These are phyloP conservation scores for Stenichneumon culpator DNA, from an alignment of 2,888 invertebrate species.

Conservation along the genomic window DNA sequence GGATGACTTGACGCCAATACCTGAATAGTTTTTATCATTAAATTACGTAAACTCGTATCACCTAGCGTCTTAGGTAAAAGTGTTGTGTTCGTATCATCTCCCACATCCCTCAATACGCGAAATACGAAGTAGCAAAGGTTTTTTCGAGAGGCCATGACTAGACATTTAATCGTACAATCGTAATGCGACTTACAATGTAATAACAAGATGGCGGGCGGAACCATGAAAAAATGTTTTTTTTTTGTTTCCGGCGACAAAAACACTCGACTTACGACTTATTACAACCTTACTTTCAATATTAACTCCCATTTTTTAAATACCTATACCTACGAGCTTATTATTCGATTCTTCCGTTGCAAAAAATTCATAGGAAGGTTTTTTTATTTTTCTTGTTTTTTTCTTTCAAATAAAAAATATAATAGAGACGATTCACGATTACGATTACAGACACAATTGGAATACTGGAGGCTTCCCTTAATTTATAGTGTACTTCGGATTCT, in stretches of 20 bases:
- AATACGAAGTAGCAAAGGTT: constrained; percentile 80
- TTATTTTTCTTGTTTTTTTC: constrained; percentile 7
- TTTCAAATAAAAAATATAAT: constrained; percentile 65
- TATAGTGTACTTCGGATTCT: constrained; percentile 60
- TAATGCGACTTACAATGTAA: constrained; percentile 81
- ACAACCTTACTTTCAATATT: constrained; percentile 80
- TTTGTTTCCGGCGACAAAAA: constrained; percentile 80
- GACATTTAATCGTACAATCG: constrained; percentile 83
- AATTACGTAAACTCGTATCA: constrained; percentile 62
- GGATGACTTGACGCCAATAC: constrained; percentile 74
- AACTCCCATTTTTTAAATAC: constrained; percentile 67
- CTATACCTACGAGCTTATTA: constrained; percentile 50
- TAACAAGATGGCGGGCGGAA: constrained; percentile 85
- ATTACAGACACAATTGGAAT: constrained; percentile 81
- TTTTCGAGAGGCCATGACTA: constrained; percentile 84
- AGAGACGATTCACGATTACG: constrained; percentile 78
- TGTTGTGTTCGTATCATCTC: constrained; percentile 39
- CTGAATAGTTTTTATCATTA: constrained; percentile 44
- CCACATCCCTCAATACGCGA: constrained; percentile 57
- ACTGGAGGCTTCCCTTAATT: constrained; percentile 77
- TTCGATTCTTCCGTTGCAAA: constrained; percentile 59
- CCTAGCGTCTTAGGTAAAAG: constrained; percentile 58
- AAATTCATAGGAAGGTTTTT: constrained; percentile 51
- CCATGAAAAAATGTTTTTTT: constrained; percentile 76
- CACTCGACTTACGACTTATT: constrained; percentile 78